These are phyloP conservation scores for Ruditapes philippinarum DNA, from an alignment of 1,140 invertebrate species.

Conservation along the genomic window DNA sequence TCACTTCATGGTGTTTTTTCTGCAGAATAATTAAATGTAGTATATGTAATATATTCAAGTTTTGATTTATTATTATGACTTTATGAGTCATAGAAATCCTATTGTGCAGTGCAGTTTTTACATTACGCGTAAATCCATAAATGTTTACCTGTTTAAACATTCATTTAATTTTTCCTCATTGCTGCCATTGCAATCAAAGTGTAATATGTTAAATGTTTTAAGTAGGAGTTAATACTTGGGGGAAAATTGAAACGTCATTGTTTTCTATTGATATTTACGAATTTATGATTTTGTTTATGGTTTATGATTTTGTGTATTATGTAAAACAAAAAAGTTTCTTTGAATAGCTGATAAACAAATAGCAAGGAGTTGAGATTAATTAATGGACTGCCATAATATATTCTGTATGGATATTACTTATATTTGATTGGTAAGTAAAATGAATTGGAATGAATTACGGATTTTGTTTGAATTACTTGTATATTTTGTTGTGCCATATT, in stretches of 20 bases:
- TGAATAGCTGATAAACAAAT: background rate
- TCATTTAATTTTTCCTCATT: too few relatives aligned
- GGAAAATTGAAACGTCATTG: background rate
- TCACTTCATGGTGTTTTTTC: too few relatives aligned
- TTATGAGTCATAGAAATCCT: slow-evolving; percentile 2
- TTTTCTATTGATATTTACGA: background rate
- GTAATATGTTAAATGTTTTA: too few relatives aligned
- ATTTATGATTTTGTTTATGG: background rate
- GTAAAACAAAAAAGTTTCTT: slow-evolving; percentile 1
- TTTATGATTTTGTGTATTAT: too few relatives aligned
- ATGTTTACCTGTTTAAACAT: background rate
- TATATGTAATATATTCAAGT: too few relatives aligned
- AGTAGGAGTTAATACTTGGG: background rate
- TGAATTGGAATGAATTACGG: background rate
- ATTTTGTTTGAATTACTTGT: too few relatives aligned
- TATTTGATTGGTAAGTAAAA: background rate
- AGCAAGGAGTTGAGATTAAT: background rate
- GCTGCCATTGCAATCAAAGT: too few relatives aligned
- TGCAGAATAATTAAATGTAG: too few relatives aligned
- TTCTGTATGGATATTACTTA: background rate
- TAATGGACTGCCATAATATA: background rate
- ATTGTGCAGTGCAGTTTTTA: slow-evolving; percentile 30
- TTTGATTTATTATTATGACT: too few relatives aligned
- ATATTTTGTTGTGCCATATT: too few relatives aligned
- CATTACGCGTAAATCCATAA: background rate